phyloP scores from a whole-genome alignment of 30 jellyfish, hydroid and myxozoan genomes.

The Cassiopea xamachana region DNA sequence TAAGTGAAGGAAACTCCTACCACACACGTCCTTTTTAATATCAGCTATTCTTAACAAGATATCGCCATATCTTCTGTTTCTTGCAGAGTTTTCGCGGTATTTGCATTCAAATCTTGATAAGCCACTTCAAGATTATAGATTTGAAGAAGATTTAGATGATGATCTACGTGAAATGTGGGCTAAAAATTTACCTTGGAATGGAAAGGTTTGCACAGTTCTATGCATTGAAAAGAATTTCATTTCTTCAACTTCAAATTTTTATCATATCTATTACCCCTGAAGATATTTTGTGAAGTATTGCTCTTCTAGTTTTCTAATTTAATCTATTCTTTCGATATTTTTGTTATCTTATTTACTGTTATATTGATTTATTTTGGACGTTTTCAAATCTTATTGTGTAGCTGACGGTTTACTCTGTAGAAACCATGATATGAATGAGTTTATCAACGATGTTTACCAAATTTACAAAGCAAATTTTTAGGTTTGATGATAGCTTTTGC shows the following conservation, averaged over 20 bases:
- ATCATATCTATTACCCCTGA: background rate
- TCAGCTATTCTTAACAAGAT: background rate
- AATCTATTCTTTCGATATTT: too few species aligned
- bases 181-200: constrained; percentile 87
- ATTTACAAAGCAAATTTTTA: too few species aligned
- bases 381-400: too few species aligned
- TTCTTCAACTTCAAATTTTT: background rate
- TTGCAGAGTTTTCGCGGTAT: constrained; percentile 91
- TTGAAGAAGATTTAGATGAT: constrained; percentile 92
- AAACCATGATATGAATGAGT: too few species aligned
- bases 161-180: constrained; percentile 90
- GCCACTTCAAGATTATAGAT: constrained; percentile 80
- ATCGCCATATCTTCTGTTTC: background rate
- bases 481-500: too few species aligned
- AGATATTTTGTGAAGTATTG: background rate
- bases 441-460: too few species aligned
- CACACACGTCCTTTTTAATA: background rate
- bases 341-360: too few species aligned
- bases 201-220: constrained; percentile 59
- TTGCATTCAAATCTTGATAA: constrained; percentile 83
- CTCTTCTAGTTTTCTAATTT: too few species aligned
- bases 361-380: too few species aligned
- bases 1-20: background rate
- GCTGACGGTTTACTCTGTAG: too few species aligned
- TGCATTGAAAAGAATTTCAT: background rate